Percentiles rank a stretch among this genome's conserved stretches.
These are phyloP conservation scores for Uria aalge DNA, from an alignment of 2,113 vertebrate species.

Conservation along the genomic window DNA sequence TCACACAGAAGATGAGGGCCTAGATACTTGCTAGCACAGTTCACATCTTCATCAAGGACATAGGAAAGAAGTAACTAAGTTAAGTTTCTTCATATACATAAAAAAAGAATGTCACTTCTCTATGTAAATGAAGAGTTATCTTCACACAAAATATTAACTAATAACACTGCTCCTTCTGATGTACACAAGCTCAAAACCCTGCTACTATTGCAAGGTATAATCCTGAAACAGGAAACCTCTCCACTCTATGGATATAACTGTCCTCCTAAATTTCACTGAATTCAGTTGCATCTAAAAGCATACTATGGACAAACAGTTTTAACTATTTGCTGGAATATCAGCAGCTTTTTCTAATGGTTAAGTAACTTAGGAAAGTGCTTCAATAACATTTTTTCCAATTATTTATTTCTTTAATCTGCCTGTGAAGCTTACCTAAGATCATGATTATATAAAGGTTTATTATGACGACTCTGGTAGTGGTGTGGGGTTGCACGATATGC, in stretches of 20 bases:
- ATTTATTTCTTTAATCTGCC: not conserved
- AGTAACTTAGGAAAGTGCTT: not conserved
- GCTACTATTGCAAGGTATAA: not conserved
- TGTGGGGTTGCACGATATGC: not conserved
- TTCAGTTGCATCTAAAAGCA: not conserved
- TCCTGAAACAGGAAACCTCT: not conserved
- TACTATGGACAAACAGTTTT: not conserved
- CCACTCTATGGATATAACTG: not conserved
- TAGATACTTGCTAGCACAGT: not conserved
- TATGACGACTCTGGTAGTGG: not conserved
- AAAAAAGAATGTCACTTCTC: not conserved
- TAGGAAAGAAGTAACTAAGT: not conserved
- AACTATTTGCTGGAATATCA: not conserved
- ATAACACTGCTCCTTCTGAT: not conserved
- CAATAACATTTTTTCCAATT: not conserved
- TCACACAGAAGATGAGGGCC: not conserved
- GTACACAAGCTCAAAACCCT: not conserved
- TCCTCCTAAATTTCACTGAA: not conserved
- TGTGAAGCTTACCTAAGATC: not conserved
- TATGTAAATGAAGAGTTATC: not conserved
- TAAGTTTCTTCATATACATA: not conserved
- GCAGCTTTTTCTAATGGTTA: not conserved
- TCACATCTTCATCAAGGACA: not conserved
- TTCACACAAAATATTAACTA: not conserved
- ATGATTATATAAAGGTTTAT: not conserved